Conservation (phyloP, 2,113 vertebrate genomes). For the Terrapene triunguis region DNA sequence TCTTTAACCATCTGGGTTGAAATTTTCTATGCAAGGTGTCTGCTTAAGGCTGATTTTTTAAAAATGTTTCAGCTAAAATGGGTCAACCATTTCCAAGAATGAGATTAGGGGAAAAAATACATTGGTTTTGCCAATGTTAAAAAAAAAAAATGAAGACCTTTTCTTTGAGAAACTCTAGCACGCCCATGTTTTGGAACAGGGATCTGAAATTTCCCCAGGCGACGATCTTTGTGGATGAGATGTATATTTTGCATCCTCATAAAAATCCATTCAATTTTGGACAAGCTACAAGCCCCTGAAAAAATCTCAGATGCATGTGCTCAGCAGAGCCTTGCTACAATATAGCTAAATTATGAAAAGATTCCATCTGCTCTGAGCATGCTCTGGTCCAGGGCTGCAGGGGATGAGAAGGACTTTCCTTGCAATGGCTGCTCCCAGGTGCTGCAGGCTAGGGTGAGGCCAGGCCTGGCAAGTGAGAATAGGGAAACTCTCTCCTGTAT, state of each 20-base stretch:
- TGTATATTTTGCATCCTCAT: neutral
- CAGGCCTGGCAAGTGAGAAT: neutral
- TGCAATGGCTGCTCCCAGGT: neutral
- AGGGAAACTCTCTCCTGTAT: neutral
- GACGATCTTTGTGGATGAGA: neutral
- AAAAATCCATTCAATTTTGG: neutral
- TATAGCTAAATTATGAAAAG: neutral
- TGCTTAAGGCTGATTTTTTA: neutral
- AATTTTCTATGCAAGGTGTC: fast-evolving
- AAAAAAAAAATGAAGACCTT: neutral
- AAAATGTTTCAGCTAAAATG: neutral
- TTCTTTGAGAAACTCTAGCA: neutral
- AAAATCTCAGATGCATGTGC: neutral
- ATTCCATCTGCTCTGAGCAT: neutral
- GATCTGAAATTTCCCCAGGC: neutral
- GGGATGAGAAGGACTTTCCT: neutral
- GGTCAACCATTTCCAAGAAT: neutral
- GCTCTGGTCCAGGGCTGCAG: neutral
- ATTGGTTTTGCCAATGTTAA: neutral
- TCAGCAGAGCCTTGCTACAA: neutral
- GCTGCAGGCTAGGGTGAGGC: neutral
- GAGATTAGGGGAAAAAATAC: neutral
- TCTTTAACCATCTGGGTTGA: neutral
- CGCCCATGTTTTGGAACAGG: neutral
- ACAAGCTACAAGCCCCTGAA: neutral